Evolutionary conservation across 1,140 invertebrate species (phyloP).

Genomic region (Oscheius sp.): DNA sequence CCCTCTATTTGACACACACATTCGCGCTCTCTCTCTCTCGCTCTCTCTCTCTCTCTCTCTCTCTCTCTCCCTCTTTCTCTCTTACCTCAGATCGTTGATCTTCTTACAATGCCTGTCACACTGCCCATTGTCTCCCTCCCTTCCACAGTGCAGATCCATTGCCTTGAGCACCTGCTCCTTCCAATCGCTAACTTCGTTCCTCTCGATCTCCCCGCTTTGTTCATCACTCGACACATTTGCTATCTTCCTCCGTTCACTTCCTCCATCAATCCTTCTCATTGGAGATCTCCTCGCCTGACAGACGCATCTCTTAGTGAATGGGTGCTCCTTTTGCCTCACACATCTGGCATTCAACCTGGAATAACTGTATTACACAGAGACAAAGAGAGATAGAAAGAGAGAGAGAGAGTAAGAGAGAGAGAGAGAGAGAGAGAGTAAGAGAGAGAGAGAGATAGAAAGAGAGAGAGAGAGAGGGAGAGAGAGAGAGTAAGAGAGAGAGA

Average conservation of each 20-base stretch:
- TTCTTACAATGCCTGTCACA: not conserved
- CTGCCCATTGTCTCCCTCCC: not conserved
- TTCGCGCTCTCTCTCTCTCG: too few relatives aligned
- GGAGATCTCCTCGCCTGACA: constrained; percentile 24
- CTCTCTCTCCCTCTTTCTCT: constrained; percentile 1
- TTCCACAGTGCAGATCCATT: not conserved
- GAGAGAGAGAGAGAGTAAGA: not conserved
- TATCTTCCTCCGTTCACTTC: not conserved
- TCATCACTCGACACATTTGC: not conserved
- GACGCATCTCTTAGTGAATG: constrained; percentile 19
- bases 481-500: not conserved
- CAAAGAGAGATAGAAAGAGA: too few relatives aligned
- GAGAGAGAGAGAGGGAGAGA: too few relatives aligned
- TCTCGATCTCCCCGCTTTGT: not conserved
- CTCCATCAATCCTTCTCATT: constrained; percentile 20
- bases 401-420: too few relatives aligned
- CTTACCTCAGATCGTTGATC: constrained; percentile 5
- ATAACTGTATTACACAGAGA: not conserved
- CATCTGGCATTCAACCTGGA: constrained; percentile 25
- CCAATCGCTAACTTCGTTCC: constrained; percentile 7
- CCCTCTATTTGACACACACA: too few relatives aligned
- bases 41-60: too few relatives aligned
- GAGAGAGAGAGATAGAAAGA: too few relatives aligned
- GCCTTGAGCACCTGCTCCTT: constrained; percentile 7
- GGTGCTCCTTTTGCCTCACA: constrained; percentile 15